phyloP scores from a whole-genome alignment of 2,888 invertebrate genomes.

The Gnatocerus cornutus region DNA sequence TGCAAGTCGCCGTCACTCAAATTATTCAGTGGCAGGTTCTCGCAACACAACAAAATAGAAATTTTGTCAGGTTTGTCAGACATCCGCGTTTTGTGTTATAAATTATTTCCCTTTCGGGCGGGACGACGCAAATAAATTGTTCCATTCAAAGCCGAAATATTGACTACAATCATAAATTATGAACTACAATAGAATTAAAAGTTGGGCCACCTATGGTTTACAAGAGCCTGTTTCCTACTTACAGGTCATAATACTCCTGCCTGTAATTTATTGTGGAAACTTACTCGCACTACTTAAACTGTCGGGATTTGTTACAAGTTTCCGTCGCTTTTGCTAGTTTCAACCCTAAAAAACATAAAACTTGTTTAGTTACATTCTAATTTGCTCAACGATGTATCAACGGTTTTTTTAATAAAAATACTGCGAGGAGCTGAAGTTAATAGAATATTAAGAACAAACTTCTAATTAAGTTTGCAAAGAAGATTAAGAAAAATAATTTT shows the following conservation, averaged over 20 bases:
- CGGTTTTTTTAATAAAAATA: no score
- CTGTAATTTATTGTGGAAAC: no score
- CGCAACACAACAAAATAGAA: conserved; percentile 9
- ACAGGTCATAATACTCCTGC: neutral
- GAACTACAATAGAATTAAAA: conserved; percentile 4
- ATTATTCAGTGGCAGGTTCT: conserved; percentile 13
- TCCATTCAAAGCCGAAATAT: conserved; percentile 13
- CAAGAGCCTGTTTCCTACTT: neutral
- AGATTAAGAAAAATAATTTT: no score
- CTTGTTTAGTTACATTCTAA: no score
- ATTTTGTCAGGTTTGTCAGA: conserved; percentile 10
- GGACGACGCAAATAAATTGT: conserved; percentile 16
- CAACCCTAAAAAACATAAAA: no score
- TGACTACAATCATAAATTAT: conserved; percentile 23
- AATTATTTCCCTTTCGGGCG: conserved; percentile 12
- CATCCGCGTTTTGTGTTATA: conserved; percentile 11
- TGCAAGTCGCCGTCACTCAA: neutral
- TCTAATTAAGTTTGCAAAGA: no score
- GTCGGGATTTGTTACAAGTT: no score
- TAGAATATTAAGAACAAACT: neutral
- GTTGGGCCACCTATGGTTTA: conserved; percentile 14
- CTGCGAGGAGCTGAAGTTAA: neutral
- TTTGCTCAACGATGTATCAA: no score
- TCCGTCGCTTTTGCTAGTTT: no score
- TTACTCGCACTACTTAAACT: no score